Percentiles rank a stretch among this genome's conserved stretches.
These are phyloP conservation scores for Caenorhabditis auriculariae DNA, from an alignment of 2,888 invertebrate species.

Conservation along the genomic window DNA sequence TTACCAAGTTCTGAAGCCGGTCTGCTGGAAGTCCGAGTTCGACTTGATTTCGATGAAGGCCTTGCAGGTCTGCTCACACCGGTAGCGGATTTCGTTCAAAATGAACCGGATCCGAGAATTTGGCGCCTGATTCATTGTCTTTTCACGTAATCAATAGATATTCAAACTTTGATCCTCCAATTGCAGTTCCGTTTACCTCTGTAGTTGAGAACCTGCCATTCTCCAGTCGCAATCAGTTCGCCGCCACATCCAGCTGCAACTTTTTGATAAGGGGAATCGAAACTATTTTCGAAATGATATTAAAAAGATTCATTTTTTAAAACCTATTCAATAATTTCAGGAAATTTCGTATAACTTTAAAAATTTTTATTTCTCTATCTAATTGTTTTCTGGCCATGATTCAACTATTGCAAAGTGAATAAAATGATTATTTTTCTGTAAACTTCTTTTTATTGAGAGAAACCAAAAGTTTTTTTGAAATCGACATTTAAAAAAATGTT, in stretches of 20 bases:
- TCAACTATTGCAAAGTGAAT: too few relatives aligned
- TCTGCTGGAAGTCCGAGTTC: slow-evolving; percentile 60
- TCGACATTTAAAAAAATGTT: too few relatives aligned
- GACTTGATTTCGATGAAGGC: slow-evolving; percentile 58
- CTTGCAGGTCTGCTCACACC: slow-evolving; percentile 54
- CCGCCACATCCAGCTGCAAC: slow-evolving; percentile 45
- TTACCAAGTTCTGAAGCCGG: slow-evolving; percentile 59
- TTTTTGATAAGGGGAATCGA: neutral
- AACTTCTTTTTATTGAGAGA: too few relatives aligned
- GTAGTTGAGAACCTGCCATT: slow-evolving; percentile 59
- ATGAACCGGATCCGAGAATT: slow-evolving; percentile 50
- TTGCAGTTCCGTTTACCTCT: slow-evolving; percentile 55
- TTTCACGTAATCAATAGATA: neutral
- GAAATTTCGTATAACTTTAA: too few relatives aligned
- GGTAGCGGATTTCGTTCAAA: slow-evolving; percentile 47
- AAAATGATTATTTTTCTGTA: too few relatives aligned
- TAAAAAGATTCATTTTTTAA: too few relatives aligned
- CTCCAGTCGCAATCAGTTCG: slow-evolving; percentile 41
- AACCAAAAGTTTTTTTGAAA: too few relatives aligned
- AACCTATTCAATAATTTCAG: too few relatives aligned
- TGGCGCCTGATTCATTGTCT: slow-evolving; percentile 1
- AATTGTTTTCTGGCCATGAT: neutral
- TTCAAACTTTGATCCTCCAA: slow-evolving; percentile 52
- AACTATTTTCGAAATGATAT: too few relatives aligned
- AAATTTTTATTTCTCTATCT: too few relatives aligned